Conservation (phyloP, 2,888 invertebrate genomes). For the Salpingus planirostris region DNA sequence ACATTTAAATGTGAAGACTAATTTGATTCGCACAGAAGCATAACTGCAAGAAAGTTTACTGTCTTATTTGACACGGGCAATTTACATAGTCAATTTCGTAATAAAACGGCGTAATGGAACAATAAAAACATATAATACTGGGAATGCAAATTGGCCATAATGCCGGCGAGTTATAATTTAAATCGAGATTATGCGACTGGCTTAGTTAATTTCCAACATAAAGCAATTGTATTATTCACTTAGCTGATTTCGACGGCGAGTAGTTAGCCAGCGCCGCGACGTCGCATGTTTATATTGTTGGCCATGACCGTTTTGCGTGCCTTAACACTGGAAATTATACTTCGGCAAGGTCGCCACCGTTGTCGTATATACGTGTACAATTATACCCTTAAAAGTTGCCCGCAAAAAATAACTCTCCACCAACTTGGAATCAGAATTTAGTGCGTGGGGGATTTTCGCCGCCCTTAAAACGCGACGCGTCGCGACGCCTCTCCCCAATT, state of each 20-base stretch:
- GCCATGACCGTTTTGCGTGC: constrained; percentile 16
- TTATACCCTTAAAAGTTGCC: no score
- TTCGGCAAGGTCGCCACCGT: constrained; percentile 9
- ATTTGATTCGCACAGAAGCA: no score
- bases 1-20: no score
- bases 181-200: constrained; percentile 13
- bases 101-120: not conserved
- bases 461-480: no score
- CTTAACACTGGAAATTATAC: constrained; percentile 8
- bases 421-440: no score
- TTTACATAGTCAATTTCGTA: no score
- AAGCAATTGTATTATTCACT: constrained; percentile 16
- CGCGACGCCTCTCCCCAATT: no score
- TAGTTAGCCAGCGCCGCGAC: constrained; percentile 14
- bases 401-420: no score
- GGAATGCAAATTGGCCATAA: constrained; percentile 20
- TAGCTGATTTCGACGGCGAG: constrained; percentile 10
- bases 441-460: no score
- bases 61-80: no score
- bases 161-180: constrained; percentile 16
- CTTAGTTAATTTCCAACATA: constrained; percentile 14
- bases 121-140: not conserved
- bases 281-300: constrained; percentile 14
- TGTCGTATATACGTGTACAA: no score
- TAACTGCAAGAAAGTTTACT: no score